Evolutionary conservation across 2,888 invertebrate genomes (phyloP).

Genomic region (Apodemia zela): DNA sequence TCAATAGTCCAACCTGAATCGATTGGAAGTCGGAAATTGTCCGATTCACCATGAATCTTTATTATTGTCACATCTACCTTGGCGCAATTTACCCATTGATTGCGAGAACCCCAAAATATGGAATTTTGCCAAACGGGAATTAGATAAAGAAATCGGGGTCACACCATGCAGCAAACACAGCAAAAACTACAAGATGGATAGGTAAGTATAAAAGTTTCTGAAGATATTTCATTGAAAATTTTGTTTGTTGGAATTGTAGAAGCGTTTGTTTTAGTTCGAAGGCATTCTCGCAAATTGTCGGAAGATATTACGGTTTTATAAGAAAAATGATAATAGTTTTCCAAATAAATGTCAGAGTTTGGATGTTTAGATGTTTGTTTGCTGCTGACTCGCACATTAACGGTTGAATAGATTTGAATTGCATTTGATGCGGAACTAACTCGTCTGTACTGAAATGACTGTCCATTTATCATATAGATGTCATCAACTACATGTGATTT

Average conservation of each 20-base stretch:
- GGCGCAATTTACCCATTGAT: conserved; percentile 18
- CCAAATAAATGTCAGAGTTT: no score
- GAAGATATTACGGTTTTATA: not conserved
- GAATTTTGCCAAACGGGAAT: conserved; percentile 22
- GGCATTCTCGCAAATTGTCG: not conserved
- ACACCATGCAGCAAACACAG: conserved; percentile 17
- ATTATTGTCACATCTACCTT: conserved; percentile 21
- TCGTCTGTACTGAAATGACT: no score
- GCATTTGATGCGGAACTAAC: no score
- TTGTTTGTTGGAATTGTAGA: conserved; percentile 1
- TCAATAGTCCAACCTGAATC: not conserved
- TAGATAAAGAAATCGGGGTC: conserved; percentile 19
- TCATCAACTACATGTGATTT: no score
- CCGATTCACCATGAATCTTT: conserved; percentile 18
- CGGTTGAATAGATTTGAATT: no score
- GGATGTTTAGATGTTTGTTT: no score
- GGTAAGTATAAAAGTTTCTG: not conserved
- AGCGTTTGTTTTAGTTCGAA: not conserved
- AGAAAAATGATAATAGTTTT: not conserved
- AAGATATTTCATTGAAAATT: conserved; percentile 12
- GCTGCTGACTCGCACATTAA: no score
- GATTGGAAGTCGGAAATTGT: not conserved
- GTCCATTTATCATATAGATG: no score
- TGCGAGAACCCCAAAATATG: conserved; percentile 17
- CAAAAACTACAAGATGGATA: conserved; percentile 14